Evolutionary conservation across 2,888 invertebrate species (phyloP), one percentile per base, ranked within the genome.

Genomic region (Tipula vernalis): DNA sequence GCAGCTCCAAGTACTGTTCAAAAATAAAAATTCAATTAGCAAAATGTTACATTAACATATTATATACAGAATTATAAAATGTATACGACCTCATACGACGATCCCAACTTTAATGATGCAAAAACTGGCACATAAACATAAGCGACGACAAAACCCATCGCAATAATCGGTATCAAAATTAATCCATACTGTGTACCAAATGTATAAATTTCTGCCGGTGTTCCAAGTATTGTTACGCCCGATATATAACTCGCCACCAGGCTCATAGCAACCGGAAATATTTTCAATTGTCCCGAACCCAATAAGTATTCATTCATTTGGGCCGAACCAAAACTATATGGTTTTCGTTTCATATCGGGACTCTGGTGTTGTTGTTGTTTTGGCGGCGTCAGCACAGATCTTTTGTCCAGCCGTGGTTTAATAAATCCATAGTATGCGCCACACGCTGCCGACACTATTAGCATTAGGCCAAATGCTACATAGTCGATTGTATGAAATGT

Each of bases 191-290:
- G 96, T 0, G 96, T 95, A 41, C 97, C 97, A 90, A 95, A 97
- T 91, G 95, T 95, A 92, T 97, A 97, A 90, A 97, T 95, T 92
- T 97, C 97, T 0, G 96, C 95, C 6, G 97, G 96, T 4, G 96
- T 96, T 42, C 97, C 97, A 88, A 97, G 92, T 88, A 97, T 95
- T 86, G 97, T 97, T 86, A 97, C 96, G 86, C 97, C 97, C 13
- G 97, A 97, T 89, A 97, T 95, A 90, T 97, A 97, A 90, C 96
- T 97, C 87, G 97, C 97, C 89, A 97, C 94, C 47, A 97, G 93
- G 8, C 97, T 97, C 93, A 97, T 95, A 36, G 97, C 95, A 15
- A 97, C 96, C 0, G 97, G 97, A 90, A 97, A 95, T 0, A 95
- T 94, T 87, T 94, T 93, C 93, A 97, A 93, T 87, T 94, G 93